Evolutionary conservation across 2,888 invertebrate genomes (phyloP).

Genomic region (Mimumesa dahlbomi): DNA sequence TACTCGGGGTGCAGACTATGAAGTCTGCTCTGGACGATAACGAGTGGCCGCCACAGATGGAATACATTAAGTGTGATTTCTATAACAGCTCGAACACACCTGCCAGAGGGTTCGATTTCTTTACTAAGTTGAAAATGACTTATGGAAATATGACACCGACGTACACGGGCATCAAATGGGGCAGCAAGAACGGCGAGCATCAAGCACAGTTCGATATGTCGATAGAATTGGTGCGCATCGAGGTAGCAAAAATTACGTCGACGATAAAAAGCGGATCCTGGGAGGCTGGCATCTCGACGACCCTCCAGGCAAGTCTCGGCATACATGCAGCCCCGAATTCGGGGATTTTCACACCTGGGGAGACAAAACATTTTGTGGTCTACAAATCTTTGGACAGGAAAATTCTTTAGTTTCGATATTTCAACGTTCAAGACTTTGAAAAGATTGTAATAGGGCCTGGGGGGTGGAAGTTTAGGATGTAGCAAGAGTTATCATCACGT

Average conservation of each 20-base stretch:
- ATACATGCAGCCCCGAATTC: no score
- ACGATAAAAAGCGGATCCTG: slow-evolving; percentile 83
- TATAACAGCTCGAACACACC: slow-evolving; percentile 90
- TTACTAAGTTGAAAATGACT: slow-evolving; percentile 56
- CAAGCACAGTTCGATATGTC: slow-evolving; percentile 70
- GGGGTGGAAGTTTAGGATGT: no score
- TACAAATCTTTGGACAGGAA: no score
- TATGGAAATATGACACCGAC: slow-evolving; percentile 62
- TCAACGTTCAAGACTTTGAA: no score
- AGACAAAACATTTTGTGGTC: no score
- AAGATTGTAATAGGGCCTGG: no score
- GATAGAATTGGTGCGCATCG: slow-evolving; percentile 83
- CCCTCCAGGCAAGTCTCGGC: no score
- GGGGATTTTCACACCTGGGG: no score
- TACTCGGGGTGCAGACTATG: slow-evolving; percentile 73
- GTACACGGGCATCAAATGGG: slow-evolving; percentile 71
- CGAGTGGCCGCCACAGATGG: slow-evolving; percentile 88
- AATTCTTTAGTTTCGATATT: no score
- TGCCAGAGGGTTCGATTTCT: slow-evolving; percentile 86
- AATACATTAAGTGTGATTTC: slow-evolving; percentile 89
- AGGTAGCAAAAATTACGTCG: slow-evolving; percentile 84
- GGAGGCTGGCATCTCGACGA: slow-evolving; percentile 88
- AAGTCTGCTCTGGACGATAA: slow-evolving; percentile 80
- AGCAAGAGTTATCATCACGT: no score
- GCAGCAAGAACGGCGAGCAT: slow-evolving; percentile 71